Evolutionary conservation across 2,888 invertebrate species (phyloP), one percentile per base, ranked within the genome.

Genomic region (Diogma glabrata): DNA sequence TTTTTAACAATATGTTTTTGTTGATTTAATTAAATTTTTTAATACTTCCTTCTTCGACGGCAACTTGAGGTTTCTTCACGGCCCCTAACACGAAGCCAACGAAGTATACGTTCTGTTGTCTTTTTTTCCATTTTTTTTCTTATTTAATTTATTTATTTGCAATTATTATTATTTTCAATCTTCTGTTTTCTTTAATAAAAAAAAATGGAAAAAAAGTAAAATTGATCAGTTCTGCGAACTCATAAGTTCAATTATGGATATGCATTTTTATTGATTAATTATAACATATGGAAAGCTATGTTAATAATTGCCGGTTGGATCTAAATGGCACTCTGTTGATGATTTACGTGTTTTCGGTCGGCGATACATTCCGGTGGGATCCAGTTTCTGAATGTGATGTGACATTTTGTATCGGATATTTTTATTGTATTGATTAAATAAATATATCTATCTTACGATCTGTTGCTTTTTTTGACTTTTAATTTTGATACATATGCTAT

Each of bases 61-160:
- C 69, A 69, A 59, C 69, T 70, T 57, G 69, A 70, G 57, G 69
- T 70, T 63, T 70, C 69, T 63, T 70, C 69, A 54, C 69, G 66
- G 58, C 69, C 69, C 51, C 67, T 64, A 54, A 69, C 62, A 60
- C 65, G 61, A 60, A 63, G 56, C 69, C 69, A 68, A 57, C 62
- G 63, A 56, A 43, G 43, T 14, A 24, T 46, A 24, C 46, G 46
- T 24, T 24, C 24, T 10, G 46, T 24, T 46, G 46, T 16, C 24
- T 23, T 16, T 38, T 19, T 38, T 23, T 36, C 12, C 22, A 23
- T 49, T 48, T 20, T 30, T 12, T 19, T 23, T 7, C 7, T 46
- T 30, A 28, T 49, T 36, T 38, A 36, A 40, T 40, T n/a, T n/a
- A n/a, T n/a, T n/a, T n/a, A n/a, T n/a, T n/a, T n/a, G n/a, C n/a